phyloP scores from a whole-genome alignment of 2,113 vertebrate genomes.

The Vidua chalybeata region DNA sequence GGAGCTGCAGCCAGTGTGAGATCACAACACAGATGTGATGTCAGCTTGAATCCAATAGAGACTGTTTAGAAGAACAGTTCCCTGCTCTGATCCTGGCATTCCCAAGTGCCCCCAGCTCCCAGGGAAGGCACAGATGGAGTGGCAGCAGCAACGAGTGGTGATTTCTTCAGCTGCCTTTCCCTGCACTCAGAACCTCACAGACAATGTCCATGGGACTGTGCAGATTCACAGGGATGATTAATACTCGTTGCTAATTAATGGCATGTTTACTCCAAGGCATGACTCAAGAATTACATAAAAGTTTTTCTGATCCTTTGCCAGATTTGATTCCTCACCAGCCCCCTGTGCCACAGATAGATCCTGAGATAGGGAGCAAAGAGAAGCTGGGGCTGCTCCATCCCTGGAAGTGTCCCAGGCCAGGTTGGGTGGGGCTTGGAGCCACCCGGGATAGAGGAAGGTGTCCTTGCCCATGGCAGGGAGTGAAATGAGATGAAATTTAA shows the following conservation, averaged over 20 bases:
- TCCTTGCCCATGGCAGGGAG: background rate
- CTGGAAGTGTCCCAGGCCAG: background rate
- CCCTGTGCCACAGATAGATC: accelerated
- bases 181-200: background rate
- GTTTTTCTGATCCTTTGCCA: background rate
- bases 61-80: background rate
- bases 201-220: background rate
- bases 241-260: background rate
- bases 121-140: accelerated
- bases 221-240: background rate
- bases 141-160: background rate
- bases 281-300: background rate
- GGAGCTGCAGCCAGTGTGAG: background rate
- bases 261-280: background rate
- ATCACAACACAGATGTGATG: background rate
- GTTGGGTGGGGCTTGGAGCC: background rate
- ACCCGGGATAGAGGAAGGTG: background rate
- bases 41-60: background rate
- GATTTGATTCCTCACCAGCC: background rate
- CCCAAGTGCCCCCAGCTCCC: background rate
- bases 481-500: background rate
- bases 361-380: background rate
- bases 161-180: background rate
- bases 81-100: background rate
- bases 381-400: background rate